phyloP scores from a whole-genome alignment of 2,888 invertebrate species.

The Megamerina dolium region DNA sequence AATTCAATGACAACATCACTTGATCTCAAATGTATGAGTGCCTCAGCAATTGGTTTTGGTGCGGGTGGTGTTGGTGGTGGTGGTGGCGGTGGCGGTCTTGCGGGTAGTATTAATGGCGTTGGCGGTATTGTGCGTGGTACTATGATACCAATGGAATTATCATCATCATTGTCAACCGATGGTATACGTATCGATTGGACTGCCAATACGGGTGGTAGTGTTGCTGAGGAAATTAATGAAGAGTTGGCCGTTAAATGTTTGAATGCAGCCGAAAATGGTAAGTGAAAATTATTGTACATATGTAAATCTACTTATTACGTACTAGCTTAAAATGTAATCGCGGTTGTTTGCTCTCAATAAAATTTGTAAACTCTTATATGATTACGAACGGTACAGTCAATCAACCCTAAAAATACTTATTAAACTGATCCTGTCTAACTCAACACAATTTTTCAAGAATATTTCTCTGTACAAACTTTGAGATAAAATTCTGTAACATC shows the following conservation, averaged over 20 bases:
- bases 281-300: conserved; percentile 22
- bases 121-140: conserved; percentile 8
- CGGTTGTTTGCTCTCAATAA: too few relatives aligned
- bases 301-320: too few relatives aligned
- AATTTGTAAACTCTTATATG: too few relatives aligned
- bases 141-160: conserved; percentile 13
- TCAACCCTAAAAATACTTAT: too few relatives aligned
- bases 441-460: too few relatives aligned
- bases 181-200: conserved; percentile 33
- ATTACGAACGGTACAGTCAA: too few relatives aligned
- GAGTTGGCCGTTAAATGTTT: conserved; percentile 39
- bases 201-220: conserved; percentile 24
- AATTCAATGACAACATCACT: conserved; percentile 39
- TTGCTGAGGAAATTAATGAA: conserved; percentile 41
- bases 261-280: conserved; percentile 42
- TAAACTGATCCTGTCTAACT: too few relatives aligned
- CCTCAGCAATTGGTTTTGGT: conserved; percentile 21
- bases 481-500: too few relatives aligned
- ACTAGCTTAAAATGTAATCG: too few relatives aligned
- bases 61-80: too few relatives aligned
- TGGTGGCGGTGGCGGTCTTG: too few relatives aligned
- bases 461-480: too few relatives aligned
- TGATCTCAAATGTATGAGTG: conserved; percentile 35
- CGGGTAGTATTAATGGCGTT: not conserved
- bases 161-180: conserved; percentile 19